phyloP scores from a whole-genome alignment of 2,888 invertebrate species.

The Tenthredo scrophulariae region DNA sequence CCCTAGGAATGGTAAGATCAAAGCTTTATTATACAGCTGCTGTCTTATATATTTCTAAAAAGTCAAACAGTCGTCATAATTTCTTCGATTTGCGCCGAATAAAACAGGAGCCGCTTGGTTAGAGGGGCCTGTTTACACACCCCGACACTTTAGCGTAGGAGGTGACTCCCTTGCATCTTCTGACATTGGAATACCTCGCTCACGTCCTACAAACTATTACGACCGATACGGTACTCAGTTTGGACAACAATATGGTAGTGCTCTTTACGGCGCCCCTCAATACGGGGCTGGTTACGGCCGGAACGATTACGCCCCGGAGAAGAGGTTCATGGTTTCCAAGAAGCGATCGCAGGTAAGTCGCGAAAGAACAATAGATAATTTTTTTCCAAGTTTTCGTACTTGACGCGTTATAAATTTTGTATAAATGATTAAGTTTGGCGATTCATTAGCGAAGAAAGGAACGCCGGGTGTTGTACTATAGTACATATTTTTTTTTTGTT shows the following conservation, averaged over 20 bases:
- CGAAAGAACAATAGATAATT: not conserved
- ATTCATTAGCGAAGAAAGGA: not conserved
- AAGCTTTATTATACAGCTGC: slow-evolving; percentile 33
- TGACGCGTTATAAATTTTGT: not conserved
- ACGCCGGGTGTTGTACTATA: not conserved
- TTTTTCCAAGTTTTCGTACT: not conserved
- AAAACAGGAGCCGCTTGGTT: slow-evolving; percentile 70
- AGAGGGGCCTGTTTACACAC: slow-evolving; percentile 68
- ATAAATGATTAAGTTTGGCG: not conserved
- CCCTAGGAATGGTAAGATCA: slow-evolving; percentile 66
- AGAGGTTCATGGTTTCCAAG: slow-evolving; percentile 73
- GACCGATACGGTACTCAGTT: slow-evolving; percentile 67
- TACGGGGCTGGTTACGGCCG: slow-evolving; percentile 68
- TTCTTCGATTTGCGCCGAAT: not conserved
- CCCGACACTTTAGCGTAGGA: slow-evolving; percentile 63
- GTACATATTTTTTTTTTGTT: slow-evolving; percentile 16
- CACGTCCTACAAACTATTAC: slow-evolving; percentile 69
- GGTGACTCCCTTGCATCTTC: slow-evolving; percentile 64
- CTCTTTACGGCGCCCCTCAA: slow-evolving; percentile 67
- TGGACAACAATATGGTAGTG: slow-evolving; percentile 66
- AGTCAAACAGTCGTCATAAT: not conserved
- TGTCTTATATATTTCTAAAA: slow-evolving; percentile 7
- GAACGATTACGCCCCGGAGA: slow-evolving; percentile 71
- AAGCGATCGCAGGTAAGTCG: slow-evolving; percentile 72
- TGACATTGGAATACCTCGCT: slow-evolving; percentile 68